A percentile compares a stretch with the other conserved stretches of the same genome.
Conservation (phyloP, 2,888 invertebrate species). For the Sussaba pulchella region DNA sequence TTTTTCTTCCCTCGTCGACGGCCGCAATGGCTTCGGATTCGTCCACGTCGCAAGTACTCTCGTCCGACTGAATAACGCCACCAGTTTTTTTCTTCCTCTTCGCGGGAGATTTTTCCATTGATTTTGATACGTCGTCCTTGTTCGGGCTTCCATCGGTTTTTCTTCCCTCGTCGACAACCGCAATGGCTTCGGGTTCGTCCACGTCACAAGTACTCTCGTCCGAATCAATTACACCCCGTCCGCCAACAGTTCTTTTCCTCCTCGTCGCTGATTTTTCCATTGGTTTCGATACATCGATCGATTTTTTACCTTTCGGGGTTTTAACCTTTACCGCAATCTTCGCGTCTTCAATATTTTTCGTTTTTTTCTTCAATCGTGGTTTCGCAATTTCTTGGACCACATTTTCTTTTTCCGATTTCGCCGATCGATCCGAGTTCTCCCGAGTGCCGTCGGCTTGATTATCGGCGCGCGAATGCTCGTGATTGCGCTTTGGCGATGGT, state of each 20-base stretch:
- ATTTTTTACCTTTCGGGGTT: conserved; percentile 38
- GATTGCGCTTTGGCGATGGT: background rate
- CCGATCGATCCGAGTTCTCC: conserved; percentile 17
- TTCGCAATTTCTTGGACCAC: conserved; percentile 12
- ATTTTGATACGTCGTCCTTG: conserved; percentile 68
- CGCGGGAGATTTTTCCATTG: too few species aligned
- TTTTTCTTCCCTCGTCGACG: conserved; percentile 47
- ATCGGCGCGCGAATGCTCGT: conserved; percentile 31
- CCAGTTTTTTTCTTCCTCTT: too few species aligned
- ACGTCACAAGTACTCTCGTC: conserved; percentile 81
- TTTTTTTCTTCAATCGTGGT: conserved; percentile 48
- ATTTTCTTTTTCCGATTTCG: conserved; percentile 15
- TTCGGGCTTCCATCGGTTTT: conserved; percentile 54
- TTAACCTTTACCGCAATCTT: conserved; percentile 46
- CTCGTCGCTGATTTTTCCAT: too few species aligned
- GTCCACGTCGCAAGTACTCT: conserved; percentile 77
- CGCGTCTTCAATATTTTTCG: conserved; percentile 4
- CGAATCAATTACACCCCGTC: too few species aligned
- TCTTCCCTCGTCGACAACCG: conserved; percentile 5
- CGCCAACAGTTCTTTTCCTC: too few species aligned
- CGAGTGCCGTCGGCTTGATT: conserved; percentile 44
- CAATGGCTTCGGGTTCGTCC: conserved; percentile 45
- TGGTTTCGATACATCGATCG: background rate
- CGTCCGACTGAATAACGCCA: conserved; percentile 68
- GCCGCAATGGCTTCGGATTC: conserved; percentile 40